A percentile compares a stretch with the other conserved stretches of the same genome.
These are phyloP conservation scores for Harmothoe impar DNA, from an alignment of 2,888 invertebrate species.

Conservation along the genomic window DNA sequence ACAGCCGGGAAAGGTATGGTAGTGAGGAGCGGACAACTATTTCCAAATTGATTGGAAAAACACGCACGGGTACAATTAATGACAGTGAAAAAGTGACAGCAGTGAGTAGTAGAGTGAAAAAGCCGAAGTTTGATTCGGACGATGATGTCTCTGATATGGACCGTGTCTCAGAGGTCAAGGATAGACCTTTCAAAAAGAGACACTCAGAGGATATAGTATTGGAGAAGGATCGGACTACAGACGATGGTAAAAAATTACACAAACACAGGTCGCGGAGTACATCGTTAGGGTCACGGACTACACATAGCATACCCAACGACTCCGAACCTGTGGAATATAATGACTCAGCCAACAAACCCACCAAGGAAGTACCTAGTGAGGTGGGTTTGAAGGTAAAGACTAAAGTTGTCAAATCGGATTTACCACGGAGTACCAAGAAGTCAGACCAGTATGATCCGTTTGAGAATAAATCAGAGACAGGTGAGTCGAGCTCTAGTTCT, in stretches of 20 bases:
- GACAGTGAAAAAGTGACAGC: constrained; percentile 54
- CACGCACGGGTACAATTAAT: constrained; percentile 48
- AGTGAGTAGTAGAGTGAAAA: constrained; percentile 52
- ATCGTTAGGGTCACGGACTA: constrained; percentile 60
- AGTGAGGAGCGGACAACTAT: constrained; percentile 63
- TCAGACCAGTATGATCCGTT: constrained; percentile 53
- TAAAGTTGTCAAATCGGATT: constrained; percentile 38
- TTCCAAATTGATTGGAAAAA: constrained; percentile 56
- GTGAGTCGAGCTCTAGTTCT: constrained; percentile 74
- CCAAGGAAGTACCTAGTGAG: constrained; percentile 17
- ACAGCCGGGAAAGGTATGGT: constrained; percentile 58
- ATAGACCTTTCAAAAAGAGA: constrained; percentile 61
- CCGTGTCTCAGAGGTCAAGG: constrained; percentile 49
- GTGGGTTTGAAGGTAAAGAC: constrained; percentile 42
- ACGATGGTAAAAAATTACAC: constrained; percentile 26
- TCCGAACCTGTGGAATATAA: constrained; percentile 22
- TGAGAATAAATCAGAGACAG: constrained; percentile 27
- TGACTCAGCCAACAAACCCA: constrained; percentile 17
- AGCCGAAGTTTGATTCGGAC: constrained; percentile 62
- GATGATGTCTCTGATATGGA: constrained; percentile 64
- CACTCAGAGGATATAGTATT: constrained; percentile 43
- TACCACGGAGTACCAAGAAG: constrained; percentile 48
- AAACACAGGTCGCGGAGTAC: constrained; percentile 59
- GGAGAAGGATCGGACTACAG: constrained; percentile 51
- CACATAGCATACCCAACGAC: constrained; percentile 50